Conservation (phyloP, 2,888 invertebrate genomes). For the Lithophane ornitopus region DNA sequence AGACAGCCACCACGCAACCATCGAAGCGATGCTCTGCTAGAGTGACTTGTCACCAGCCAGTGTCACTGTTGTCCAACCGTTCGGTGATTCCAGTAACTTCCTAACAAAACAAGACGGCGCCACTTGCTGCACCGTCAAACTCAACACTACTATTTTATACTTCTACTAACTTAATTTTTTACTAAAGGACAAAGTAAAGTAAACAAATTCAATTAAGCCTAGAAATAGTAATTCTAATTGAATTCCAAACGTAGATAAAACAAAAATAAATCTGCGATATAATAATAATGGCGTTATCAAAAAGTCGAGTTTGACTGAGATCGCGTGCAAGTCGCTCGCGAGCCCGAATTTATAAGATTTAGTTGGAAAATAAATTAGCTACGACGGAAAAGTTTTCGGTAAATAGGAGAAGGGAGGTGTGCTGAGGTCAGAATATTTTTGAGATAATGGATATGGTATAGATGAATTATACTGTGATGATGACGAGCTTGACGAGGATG, state of each 20-base stretch:
- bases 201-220: constrained; percentile 45
- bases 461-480: background rate
- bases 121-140: background rate
- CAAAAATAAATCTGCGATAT: constrained; percentile 75
- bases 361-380: constrained; percentile 89
- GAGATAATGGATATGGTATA: constrained; percentile 55
- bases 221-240: constrained; percentile 52
- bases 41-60: too few relatives aligned
- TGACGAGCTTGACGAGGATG: background rate
- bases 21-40: too few relatives aligned
- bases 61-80: too few relatives aligned
- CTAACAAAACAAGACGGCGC: too few relatives aligned
- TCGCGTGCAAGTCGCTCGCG: constrained; percentile 87
- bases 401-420: constrained; percentile 80
- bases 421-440: constrained; percentile 62
- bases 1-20: too few relatives aligned
- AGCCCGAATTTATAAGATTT: constrained; percentile 88
- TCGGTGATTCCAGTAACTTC: too few relatives aligned
- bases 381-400: constrained; percentile 88
- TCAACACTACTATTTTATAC: background rate
- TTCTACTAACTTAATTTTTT: too few relatives aligned
- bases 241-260: constrained; percentile 72
- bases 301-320: constrained; percentile 86
- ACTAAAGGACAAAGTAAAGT: background rate
- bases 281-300: constrained; percentile 86